Evolutionary conservation across 2,888 invertebrate genomes (phyloP), one percentile per base, ranked within the genome.

Genomic region (Oligia latruncula): DNA sequence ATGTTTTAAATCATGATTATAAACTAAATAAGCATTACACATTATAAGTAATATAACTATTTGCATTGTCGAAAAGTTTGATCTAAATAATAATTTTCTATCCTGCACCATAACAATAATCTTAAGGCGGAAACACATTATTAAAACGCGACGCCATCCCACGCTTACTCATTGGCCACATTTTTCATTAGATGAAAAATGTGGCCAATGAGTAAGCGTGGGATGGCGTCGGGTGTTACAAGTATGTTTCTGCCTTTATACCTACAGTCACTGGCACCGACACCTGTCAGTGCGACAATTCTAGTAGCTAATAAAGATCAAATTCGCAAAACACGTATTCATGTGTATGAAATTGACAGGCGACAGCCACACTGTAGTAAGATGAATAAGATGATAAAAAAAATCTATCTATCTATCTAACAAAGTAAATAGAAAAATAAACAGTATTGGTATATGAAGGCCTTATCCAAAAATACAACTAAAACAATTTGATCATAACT

Each of bases 401-500:
- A 29, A 29, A 29, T 29, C 29, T 29, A 29, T 29, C 29, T 29
- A 29, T 29, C 29, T 29, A 29, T 29, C 29, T 29, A 29, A 29
- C 29, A 71, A 29, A 83, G 49, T 79, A 60, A 71, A 79, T 43
- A 23, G 40, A 40, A 79, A 64, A 62, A 71, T 35, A 78, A 68
- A 62, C 15, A 15, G 17, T 68, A 67, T 64, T 64, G 11, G 13
- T 65, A 60, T 71, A 62, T 17, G 20, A 66, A 66, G 40, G 43
- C 29, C 55, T 77, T 43, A 77, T 64, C 2, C 4, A 60, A 65
- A 67, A 67, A 62, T 65, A 84, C 0, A 71, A 49, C 40, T 71
- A 80, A 62, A 73, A 78, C 1, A 67, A 76, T 72, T 87, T 87
- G 81, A 75, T 87, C 71, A 77, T 80, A 84, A 15, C 49, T 77